Conservation (phyloP, 2,888 invertebrate genomes). For the Lottia scabra region DNA sequence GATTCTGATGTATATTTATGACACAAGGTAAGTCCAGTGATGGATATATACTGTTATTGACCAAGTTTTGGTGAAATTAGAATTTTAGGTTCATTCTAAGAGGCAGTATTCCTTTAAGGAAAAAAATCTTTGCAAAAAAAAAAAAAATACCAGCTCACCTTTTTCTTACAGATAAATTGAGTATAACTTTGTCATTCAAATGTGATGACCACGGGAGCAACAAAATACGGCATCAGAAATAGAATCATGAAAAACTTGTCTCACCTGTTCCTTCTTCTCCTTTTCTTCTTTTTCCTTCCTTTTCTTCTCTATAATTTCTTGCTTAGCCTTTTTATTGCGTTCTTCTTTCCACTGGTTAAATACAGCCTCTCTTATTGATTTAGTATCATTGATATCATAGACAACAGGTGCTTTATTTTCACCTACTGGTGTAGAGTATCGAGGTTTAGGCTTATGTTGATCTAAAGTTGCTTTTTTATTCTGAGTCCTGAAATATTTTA, state of each 20-base stretch:
- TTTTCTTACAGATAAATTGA: no score
- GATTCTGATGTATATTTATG: no score
- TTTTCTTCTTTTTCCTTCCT: conserved; percentile 50
- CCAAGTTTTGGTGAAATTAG: no score
- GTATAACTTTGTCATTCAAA: no score
- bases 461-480: conserved; percentile 32
- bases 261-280: conserved; percentile 56
- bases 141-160: no score
- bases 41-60: no score
- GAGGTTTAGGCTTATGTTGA: conserved; percentile 51
- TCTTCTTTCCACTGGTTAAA: conserved; percentile 57
- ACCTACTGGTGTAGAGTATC: conserved; percentile 49
- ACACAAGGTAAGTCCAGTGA: no score
- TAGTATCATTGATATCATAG: conserved; percentile 44
- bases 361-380: conserved; percentile 53
- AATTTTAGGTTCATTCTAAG: no score
- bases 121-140: no score
- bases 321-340: conserved; percentile 37
- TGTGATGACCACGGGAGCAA: no score
- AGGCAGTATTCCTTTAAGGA: no score
- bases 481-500: conserved; percentile 21
- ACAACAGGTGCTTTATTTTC: conserved; percentile 34
- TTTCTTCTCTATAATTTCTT: conserved; percentile 46
- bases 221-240: no score
- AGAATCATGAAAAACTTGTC: neutral